Evolutionary conservation across 2,797 vertebrate genomes (phyloP).

Genomic region (Anisognathus igniventris): DNA sequence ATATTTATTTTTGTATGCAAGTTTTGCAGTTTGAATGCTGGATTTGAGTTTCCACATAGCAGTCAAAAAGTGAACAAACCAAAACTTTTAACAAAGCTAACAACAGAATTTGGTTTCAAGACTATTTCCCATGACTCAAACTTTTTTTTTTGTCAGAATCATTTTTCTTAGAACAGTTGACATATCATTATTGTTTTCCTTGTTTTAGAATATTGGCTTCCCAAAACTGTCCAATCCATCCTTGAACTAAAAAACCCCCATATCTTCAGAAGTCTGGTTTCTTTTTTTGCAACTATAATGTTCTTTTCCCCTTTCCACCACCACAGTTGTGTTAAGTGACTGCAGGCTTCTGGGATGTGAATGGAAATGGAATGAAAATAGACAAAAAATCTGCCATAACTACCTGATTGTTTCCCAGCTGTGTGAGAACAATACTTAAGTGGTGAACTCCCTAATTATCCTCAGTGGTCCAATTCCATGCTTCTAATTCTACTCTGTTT

Average conservation of each 20-base stretch:
- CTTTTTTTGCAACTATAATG: neutral
- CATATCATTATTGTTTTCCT: constrained; percentile 28
- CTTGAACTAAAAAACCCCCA: neutral
- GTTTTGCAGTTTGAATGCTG: constrained; percentile 10
- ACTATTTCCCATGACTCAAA: constrained; percentile 34
- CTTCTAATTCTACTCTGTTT: neutral
- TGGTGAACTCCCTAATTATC: neutral
- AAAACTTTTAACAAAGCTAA: constrained; percentile 8
- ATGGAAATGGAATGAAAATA: neutral
- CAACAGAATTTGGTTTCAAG: constrained; percentile 21
- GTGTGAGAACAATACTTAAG: neutral
- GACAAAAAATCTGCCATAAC: neutral
- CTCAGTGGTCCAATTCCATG: neutral
- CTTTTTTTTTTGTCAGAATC: neutral
- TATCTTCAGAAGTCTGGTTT: neutral
- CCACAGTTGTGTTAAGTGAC: neutral
- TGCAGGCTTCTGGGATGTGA: neutral
- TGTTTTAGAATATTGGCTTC: constrained; percentile 12
- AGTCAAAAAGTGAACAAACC: neutral
- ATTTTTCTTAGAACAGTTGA: constrained; percentile 46
- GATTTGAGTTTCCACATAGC: neutral
- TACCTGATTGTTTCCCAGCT: neutral
- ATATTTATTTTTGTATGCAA: constrained; percentile 35
- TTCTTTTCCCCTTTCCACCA: neutral
- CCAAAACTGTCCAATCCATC: neutral